Evolutionary conservation across 2,888 invertebrate species (phyloP), one percentile per base, ranked within the genome.

Genomic region (Teleogryllus oceanicus): DNA sequence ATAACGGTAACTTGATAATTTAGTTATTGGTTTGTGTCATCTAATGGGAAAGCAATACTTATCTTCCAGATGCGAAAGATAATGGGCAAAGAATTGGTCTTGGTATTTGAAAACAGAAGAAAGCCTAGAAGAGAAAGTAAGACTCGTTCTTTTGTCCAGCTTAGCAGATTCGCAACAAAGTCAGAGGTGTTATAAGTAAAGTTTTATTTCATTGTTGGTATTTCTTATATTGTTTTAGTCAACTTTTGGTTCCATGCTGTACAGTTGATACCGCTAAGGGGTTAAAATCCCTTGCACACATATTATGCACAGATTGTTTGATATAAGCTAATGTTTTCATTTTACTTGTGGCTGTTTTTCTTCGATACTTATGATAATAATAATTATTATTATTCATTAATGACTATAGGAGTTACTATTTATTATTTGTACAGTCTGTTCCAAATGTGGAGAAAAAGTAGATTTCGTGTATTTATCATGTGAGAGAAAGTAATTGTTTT

Each of bases 381-480:
- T 37, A 37, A 37, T 62, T 5, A 62, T 62, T 18, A 62, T 62
- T 62, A 62, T 62, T 13, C 62, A 62, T 62, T 62, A 62, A 62
- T 62, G 62, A 62, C 62, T 62, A 62, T 62, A 62, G 62, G 16
- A 62, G n/a, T 62, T 62, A 62, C 62, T 62, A 62, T 62, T 62
- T 62, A 62, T 62, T 62, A 62, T 62, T 62, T 62, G 62, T 62
- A 62, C 62, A 62, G n/a, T 62, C 62, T 62, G 62, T 62, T 18
- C 62, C 62, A n/a, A 62, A 62, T n/a, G 62, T 62, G 62, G 62
- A 62, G 62, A 62, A 62, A 62, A 62, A 18, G 62, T 62, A 62
- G 62, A 37, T 62, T 62, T 62, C n/a, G 62, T 62, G 62, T 62
- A 62, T 62, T 62, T 62, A 62, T 62, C 62, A 62, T 62, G 62